phyloP scores from a whole-genome alignment of 2,113 vertebrate genomes.

The Tragelaphus buxtoni region DNA sequence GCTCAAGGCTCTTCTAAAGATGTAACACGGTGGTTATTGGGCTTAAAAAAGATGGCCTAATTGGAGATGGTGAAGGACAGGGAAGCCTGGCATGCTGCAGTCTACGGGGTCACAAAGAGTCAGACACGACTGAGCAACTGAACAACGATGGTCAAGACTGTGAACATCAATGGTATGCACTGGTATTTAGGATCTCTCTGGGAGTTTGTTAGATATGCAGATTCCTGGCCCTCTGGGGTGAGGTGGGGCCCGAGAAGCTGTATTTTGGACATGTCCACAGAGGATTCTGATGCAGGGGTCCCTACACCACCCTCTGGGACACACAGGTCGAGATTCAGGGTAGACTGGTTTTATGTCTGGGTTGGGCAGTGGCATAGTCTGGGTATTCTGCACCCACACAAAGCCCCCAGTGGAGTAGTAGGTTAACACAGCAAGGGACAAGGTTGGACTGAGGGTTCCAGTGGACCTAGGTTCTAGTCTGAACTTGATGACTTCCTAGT shows the following conservation, averaged over 20 bases:
- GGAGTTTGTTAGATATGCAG: neutral
- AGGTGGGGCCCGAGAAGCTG: neutral
- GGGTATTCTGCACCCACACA: neutral
- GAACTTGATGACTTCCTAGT: neutral
- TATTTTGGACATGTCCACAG: neutral
- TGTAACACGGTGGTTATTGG: neutral
- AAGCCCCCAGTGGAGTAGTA: neutral
- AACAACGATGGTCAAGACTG: neutral
- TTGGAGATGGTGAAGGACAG: neutral
- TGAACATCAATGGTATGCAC: neutral
- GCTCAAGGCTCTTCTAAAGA: neutral
- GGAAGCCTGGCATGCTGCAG: neutral
- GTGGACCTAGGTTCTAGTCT: neutral
- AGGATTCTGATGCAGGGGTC: neutral
- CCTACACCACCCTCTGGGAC: neutral
- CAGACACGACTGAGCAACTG: neutral
- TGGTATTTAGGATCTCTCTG: neutral
- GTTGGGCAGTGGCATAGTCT: neutral
- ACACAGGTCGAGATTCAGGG: neutral
- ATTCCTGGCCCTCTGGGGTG: neutral
- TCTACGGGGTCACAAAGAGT: neutral
- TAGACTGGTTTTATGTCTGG: neutral
- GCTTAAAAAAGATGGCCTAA: neutral
- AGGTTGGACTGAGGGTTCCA: neutral
- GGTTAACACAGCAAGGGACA: neutral